Evolutionary conservation across 2,797 vertebrate genomes (phyloP).

Genomic region (Peromyscus melanophrys): DNA sequence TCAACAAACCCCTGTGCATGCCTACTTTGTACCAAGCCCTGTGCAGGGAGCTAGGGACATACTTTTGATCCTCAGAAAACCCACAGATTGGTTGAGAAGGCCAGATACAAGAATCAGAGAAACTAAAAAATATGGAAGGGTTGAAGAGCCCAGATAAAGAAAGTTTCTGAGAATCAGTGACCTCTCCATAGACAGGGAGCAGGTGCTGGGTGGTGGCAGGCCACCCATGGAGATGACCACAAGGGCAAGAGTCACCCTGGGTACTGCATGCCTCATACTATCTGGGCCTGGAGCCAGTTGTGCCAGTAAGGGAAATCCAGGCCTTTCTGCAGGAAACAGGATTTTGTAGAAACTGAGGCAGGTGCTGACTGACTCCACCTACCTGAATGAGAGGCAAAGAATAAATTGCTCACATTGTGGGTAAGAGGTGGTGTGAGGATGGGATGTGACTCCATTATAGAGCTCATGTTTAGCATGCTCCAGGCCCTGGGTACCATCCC

Average conservation of each 20-base stretch:
- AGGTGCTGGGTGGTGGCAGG: background rate
- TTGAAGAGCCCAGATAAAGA: background rate
- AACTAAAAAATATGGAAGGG: background rate
- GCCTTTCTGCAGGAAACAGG: background rate
- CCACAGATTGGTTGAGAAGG: background rate
- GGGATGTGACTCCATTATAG: background rate
- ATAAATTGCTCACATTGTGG: background rate
- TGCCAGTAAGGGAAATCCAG: background rate
- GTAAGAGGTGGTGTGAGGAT: background rate
- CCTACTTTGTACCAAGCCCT: background rate
- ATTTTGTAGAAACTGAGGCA: background rate
- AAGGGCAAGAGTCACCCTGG: background rate
- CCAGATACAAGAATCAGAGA: background rate
- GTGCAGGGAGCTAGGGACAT: background rate
- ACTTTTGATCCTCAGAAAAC: background rate
- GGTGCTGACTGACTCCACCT: background rate
- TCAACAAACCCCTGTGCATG: background rate
- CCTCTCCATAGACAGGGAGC: background rate
- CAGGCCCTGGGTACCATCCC: background rate
- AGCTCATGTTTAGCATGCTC: background rate
- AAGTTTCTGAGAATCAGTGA: background rate
- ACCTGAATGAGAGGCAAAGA: background rate
- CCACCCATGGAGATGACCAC: background rate
- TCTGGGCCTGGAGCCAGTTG: background rate
- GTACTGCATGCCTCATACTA: background rate